These are phyloP conservation scores for Toxotes jaculatrix DNA, from an alignment of 2,113 vertebrate species.

Conservation along the genomic window DNA sequence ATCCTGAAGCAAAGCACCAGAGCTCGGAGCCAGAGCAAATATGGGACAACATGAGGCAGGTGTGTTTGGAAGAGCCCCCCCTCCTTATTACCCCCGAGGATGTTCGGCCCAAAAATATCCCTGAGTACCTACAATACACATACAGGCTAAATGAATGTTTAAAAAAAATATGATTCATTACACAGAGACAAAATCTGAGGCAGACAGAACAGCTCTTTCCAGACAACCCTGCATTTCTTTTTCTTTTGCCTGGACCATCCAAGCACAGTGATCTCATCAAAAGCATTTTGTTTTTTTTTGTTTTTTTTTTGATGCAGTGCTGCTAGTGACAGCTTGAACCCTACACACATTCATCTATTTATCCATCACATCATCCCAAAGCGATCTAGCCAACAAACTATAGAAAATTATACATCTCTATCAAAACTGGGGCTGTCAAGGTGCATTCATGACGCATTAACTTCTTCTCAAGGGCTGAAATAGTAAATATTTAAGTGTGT, in stretches of 20 bases:
- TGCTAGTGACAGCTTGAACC: not conserved
- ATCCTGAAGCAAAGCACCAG: slow-evolving; percentile 15
- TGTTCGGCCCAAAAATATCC: not conserved
- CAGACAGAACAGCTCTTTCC: no score
- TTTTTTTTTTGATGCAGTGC: no score
- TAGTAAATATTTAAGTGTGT: slow-evolving; percentile 11
- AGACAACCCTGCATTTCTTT: no score
- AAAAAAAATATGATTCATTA: no score
- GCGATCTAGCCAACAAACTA: not conserved
- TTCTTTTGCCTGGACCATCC: no score
- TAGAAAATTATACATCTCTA: not conserved
- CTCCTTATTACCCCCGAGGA: not conserved
- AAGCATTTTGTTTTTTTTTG: no score
- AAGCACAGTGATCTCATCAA: no score
- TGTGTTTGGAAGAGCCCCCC: not conserved
- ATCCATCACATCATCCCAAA: not conserved
- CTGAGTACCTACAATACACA: not conserved
- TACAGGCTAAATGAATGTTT: not conserved
- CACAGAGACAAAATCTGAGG: no score
- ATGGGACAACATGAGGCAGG: slow-evolving; percentile 7
- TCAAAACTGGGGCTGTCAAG: slow-evolving; percentile 26
- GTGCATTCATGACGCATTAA: slow-evolving; percentile 21
- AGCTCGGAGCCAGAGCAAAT: slow-evolving; percentile 7
- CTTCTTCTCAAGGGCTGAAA: not conserved
- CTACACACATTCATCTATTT: slow-evolving; percentile 1